Base-by-base conservation (phyloP, 2,797 vertebrate species). In the Lagocephalus sceleratus region DNA sequence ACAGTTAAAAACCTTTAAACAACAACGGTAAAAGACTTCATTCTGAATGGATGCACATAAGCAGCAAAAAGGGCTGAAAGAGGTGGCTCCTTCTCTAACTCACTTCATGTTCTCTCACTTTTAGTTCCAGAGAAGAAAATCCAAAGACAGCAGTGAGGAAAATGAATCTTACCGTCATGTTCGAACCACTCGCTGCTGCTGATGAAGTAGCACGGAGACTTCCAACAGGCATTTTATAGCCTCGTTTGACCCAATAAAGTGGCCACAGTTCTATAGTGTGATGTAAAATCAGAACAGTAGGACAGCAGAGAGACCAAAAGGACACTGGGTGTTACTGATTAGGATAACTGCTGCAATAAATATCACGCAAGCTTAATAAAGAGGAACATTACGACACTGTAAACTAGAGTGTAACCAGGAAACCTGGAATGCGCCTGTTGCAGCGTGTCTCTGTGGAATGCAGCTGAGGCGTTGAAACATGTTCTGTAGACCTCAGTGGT, bases 181-280 rank as follows among this genome's bases (percentile, higher is more conserved):
- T 10, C 21, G 20, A 48, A 66, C 40, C 51, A 21, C 35, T 42
- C 5, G 25, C 12, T 35, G 58, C 38, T 26, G 56, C 41, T 26
- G 56, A 21, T 39, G 15, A 39, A 14, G 20, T 10, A 47, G 46
- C 63, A 20, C 15, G 20, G 5, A 50, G 47, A 55, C 59, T 65
- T 55, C 25, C 47, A 49, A 45, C 43, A 61, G 38, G 54, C 29
- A 32, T 53, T 57, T 75, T 79, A 79, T 20, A 51, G 67, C 64
- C 50, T 69, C 29, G 51, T 6, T n/a, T 59, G 48, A 50, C 51
- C 71, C 38, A 26, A 26, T 26, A 26, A 26, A 26, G 29, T 11
- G 11, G 29, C 29, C 29, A 32, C 29, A 11, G 50, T 41, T 81
- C n/a, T 63, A 63, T 76, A 75, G 73, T 5, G 20, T 72, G 55